phyloP scores from a whole-genome alignment of 2,797 vertebrate genomes.

The Hippopotamyrus pictus region DNA sequence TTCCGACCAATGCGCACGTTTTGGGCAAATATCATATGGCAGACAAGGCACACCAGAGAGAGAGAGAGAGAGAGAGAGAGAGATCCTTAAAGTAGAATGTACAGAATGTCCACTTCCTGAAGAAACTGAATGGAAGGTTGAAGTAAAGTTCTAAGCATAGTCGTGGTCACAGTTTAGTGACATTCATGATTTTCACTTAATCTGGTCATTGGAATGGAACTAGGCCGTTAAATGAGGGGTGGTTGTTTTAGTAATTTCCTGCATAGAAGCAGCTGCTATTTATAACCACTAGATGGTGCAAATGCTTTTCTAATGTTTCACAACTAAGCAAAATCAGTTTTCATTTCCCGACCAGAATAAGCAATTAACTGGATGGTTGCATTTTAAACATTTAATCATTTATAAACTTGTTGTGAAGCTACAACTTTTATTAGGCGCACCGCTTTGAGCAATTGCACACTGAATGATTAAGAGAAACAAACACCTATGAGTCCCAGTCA shows the following conservation, averaged over 20 bases:
- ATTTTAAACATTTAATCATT: not conserved
- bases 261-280: not conserved
- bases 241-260: not conserved
- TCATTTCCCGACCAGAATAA: not conserved
- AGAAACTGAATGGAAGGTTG: not conserved
- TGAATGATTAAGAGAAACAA: not conserved
- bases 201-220: not conserved
- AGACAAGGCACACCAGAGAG: not conserved
- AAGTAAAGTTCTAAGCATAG: not conserved
- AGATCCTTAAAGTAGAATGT: not conserved
- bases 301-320: not conserved
- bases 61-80: not conserved
- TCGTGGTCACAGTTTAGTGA: not conserved
- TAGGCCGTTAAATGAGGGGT: not conserved
- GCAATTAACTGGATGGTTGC: not conserved
- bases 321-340: not conserved
- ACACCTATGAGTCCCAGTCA: not conserved
- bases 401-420: not conserved
- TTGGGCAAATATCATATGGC: not conserved
- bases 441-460: not conserved
- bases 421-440: not conserved
- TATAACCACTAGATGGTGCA: slow-evolving; percentile 21
- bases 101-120: not conserved
- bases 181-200: not conserved
- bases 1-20: not conserved